Evolutionary conservation across 2,797 vertebrate genomes (phyloP).

Genomic region (Myoxocephalus aenaeus): DNA sequence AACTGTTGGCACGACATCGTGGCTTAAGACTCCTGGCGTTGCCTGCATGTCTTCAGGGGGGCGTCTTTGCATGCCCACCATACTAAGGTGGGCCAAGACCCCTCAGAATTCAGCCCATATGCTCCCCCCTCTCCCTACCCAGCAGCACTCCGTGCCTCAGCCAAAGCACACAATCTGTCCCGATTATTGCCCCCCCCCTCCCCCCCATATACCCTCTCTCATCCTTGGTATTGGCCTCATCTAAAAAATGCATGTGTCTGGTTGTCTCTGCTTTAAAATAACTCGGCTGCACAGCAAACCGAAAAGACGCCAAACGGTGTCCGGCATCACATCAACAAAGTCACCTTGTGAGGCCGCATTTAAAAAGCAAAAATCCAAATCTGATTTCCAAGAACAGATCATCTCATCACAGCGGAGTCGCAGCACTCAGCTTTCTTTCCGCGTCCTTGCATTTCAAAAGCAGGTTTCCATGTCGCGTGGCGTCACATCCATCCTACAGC

Average conservation of each 20-base stretch:
- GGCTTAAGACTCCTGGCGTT: slow-evolving; percentile 77
- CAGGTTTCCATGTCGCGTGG: slow-evolving; percentile 26
- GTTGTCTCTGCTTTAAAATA: slow-evolving; percentile 50
- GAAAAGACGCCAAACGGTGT: slow-evolving; percentile 14
- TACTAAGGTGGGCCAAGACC: slow-evolving; percentile 81
- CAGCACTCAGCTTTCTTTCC: neutral
- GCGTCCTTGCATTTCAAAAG: slow-evolving; percentile 27
- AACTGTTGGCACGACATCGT: slow-evolving; percentile 57
- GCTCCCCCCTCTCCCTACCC: slow-evolving; percentile 71
- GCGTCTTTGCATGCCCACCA: slow-evolving; percentile 69
- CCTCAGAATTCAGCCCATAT: slow-evolving; percentile 80
- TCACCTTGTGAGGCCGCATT: slow-evolving; percentile 1
- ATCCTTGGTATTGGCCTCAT: slow-evolving; percentile 68
- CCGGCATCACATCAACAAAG: slow-evolving; percentile 5
- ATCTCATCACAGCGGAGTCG: neutral
- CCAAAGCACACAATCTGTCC: slow-evolving; percentile 84
- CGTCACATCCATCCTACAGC: slow-evolving; percentile 64
- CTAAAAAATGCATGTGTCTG: slow-evolving; percentile 67
- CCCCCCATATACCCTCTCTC: slow-evolving; percentile 48
- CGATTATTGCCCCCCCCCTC: slow-evolving; percentile 62
- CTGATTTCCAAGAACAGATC: slow-evolving; percentile 19
- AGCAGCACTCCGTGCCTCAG: slow-evolving; percentile 55
- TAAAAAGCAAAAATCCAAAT: neutral
- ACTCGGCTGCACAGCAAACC: slow-evolving; percentile 53
- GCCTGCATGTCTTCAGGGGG: slow-evolving; percentile 66